Percentiles rank a stretch among this genome's conserved stretches.
Evolutionary conservation across 1,140 invertebrate species (phyloP).

Genomic region (Zaprionus africanus): DNA sequence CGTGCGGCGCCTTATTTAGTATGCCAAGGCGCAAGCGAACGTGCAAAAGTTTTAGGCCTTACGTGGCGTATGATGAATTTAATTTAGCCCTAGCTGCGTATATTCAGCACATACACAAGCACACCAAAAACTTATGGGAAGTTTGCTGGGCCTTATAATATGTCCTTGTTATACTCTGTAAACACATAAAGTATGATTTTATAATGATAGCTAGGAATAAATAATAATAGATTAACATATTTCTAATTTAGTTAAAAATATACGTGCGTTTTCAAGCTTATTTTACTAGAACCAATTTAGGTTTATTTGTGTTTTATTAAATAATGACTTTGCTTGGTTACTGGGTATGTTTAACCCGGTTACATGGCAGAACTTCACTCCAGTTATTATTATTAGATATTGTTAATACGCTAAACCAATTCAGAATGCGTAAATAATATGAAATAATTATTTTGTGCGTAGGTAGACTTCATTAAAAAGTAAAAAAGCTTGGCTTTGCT

Average conservation of each 20-base stretch:
- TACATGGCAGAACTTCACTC: not conserved
- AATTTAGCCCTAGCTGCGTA: constrained; percentile 31
- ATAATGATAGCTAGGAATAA: not conserved
- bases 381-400: constrained; percentile 35
- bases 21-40: constrained; percentile 54
- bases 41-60: constrained; percentile 56
- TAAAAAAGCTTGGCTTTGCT: not conserved
- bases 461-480: not conserved
- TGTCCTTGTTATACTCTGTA: constrained; percentile 32
- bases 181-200: no score
- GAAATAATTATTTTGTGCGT: not conserved
- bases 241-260: no score
- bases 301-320: not conserved
- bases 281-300: no score
- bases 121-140: constrained; percentile 12
- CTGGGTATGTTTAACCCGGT: not conserved
- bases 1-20: constrained; percentile 54
- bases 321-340: not conserved
- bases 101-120: not conserved
- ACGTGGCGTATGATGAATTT: constrained; percentile 70
- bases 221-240: not conserved
- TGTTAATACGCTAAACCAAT: constrained; percentile 22
- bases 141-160: constrained; percentile 9
- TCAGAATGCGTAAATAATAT: not conserved
- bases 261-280: no score